Base-by-base conservation (phyloP, 2,888 invertebrate genomes). In the Pinctada fucata region DNA sequence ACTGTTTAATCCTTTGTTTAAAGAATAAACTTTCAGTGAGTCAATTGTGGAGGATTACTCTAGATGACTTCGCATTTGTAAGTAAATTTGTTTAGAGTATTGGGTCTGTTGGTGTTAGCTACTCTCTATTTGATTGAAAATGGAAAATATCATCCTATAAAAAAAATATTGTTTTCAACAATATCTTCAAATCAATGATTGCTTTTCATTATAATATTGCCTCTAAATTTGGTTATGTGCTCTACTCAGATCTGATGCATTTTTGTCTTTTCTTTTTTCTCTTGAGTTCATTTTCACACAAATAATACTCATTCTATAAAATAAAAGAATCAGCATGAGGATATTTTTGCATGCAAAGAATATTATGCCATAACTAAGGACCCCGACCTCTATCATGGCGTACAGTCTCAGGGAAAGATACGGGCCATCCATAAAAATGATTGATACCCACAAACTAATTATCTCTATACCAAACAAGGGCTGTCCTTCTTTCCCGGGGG, bases 351-450 rank as follows among this genome's bases (percentile, higher is more conserved):
- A 81, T 16, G 88, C 89, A 80, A 90, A 91, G 82, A 91, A 91
- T 10, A 90, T 79, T 70, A 89, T 89, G 49, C 88, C 86, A 81
- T 91, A 90, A 48, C 84, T 88, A 70, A 88, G 72, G 2, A 89
- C 85, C 67, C 85, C 81, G 81, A 87, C 87, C 10, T 80, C 79
- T 72, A 88, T 79, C 58, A 91, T 84, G 16, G 89, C 84, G 79
- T 87, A 87, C 6, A 91, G 80, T 3, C 92, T 85, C 5, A 92
- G 78, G 8, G 80, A 76, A 2, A 93, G 86, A 86, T 93, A 93
- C 0, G 93, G 94, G 5, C 93, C 91, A 82, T 93, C 93, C 83
- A 93, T 94, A 64, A 93, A 87, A 13, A 90, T 75, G 67, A 93
- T 89, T 3, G 93, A 92, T 48, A 93, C 86, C 3, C 93, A 65